phyloP scores from a whole-genome alignment of 92 coral and sea anemone species.

The Scolanthus callimorphus region DNA sequence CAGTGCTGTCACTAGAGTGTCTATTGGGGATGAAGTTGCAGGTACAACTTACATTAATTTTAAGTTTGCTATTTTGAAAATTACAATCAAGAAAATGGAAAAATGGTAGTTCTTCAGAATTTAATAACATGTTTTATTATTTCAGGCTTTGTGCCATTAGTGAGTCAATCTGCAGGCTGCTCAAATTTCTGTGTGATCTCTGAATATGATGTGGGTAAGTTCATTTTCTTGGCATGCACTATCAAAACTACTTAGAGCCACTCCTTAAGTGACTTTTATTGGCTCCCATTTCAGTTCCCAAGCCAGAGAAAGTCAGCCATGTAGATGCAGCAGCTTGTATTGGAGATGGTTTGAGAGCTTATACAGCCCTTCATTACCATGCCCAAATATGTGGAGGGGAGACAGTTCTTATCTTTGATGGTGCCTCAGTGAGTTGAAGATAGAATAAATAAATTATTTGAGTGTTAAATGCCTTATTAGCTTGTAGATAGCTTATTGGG shows the following conservation, averaged over 20 bases:
- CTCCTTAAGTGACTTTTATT: too few relatives aligned
- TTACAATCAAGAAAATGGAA: too few relatives aligned
- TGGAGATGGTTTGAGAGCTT: conserved; percentile 89
- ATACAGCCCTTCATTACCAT: conserved; percentile 86
- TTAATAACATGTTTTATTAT: neutral
- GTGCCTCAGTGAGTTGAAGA: conserved; percentile 91
- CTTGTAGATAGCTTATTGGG: too few relatives aligned
- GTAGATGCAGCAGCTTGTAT: conserved; percentile 95
- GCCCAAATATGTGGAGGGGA: conserved; percentile 95
- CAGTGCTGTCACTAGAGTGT: conserved; percentile 69
- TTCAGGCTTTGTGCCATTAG: conserved; percentile 77
- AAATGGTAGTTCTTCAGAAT: too few relatives aligned
- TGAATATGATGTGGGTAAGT: conserved; percentile 90
- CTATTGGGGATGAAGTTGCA: conserved; percentile 95
- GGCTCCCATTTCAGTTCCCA: conserved; percentile 58
- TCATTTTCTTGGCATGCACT: too few relatives aligned
- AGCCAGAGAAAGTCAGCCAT: conserved; percentile 84
- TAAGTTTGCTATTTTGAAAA: too few relatives aligned
- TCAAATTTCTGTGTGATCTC: conserved; percentile 82
- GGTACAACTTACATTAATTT: too few relatives aligned
- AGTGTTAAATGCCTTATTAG: too few relatives aligned
- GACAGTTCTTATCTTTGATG: conserved; percentile 87
- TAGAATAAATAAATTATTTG: too few relatives aligned
- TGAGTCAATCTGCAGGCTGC: conserved; percentile 78
- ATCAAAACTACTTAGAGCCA: neutral